phyloP scores from a whole-genome alignment of 2,797 vertebrate species.

The Hydrophis major region DNA sequence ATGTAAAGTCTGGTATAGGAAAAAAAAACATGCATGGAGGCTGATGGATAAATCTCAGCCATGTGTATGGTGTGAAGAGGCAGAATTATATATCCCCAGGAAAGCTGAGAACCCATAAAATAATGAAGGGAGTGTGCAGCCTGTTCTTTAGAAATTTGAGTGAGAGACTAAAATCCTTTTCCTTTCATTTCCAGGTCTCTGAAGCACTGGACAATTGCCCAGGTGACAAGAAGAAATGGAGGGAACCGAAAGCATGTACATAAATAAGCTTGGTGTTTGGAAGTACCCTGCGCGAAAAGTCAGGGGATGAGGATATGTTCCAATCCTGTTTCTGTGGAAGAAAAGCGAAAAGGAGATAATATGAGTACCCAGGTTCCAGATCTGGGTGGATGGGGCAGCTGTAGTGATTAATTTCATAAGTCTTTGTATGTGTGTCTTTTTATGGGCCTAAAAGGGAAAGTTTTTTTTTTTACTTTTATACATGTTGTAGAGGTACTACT shows the following conservation, averaged over 20 bases:
- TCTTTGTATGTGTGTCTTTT: neutral
- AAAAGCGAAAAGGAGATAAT: neutral
- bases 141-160: neutral
- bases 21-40: neutral
- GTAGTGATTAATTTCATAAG: neutral
- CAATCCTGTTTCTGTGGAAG: neutral
- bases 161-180: neutral
- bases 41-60: neutral
- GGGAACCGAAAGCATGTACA: neutral
- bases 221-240: neutral
- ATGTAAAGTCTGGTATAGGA: neutral
- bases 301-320: neutral
- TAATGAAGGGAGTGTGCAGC: neutral
- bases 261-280: neutral
- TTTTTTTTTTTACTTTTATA: conserved; percentile 24
- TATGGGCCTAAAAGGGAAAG: conserved; percentile 17
- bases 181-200: conserved; percentile 46
- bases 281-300: neutral
- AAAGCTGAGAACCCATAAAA: neutral
- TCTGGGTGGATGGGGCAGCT: neutral
- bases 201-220: conserved; percentile 4
- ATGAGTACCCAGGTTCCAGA: neutral
- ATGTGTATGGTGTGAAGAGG: neutral
- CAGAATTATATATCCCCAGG: neutral
- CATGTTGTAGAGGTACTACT: conserved; percentile 16